A percentile compares a stretch with the other conserved stretches of the same genome.
phyloP scores from a whole-genome alignment of 2,797 vertebrate species.

The Salmo trutta region DNA sequence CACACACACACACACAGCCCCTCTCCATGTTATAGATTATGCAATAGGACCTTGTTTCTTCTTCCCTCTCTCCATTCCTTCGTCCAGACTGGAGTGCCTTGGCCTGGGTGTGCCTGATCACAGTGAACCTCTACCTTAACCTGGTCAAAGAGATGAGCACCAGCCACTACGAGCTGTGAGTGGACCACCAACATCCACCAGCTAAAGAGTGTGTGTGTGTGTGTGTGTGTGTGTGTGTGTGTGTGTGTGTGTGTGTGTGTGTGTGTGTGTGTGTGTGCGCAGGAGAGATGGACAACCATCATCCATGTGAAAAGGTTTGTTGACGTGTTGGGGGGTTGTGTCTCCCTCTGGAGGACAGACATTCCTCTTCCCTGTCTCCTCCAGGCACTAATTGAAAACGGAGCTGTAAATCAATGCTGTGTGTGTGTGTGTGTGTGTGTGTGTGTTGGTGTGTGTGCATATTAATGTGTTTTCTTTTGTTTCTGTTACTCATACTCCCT shows the following conservation, averaged over 20 bases:
- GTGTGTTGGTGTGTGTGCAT: not conserved
- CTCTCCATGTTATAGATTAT: conserved; percentile 25
- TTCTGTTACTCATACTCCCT: conserved; percentile 83
- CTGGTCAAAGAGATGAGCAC: conserved; percentile 78
- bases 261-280: conserved; percentile 10
- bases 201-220: not conserved
- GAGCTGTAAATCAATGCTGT: conserved; percentile 70
- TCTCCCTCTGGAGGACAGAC: conserved; percentile 62
- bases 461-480: not conserved
- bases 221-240: conserved; percentile 3
- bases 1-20: not conserved
- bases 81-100: conserved; percentile 77
- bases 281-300: no score
- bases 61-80: conserved; percentile 52
- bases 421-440: conserved; percentile 28
- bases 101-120: conserved; percentile 82
- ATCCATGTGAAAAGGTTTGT: no score
- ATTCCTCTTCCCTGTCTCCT: conserved; percentile 62
- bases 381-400: conserved; percentile 76
- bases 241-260: conserved; percentile 33
- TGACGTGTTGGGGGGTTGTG: conserved; percentile 37
- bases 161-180: conserved; percentile 72
- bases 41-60: conserved; percentile 55
- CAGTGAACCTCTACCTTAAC: conserved; percentile 79
- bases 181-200: conserved; percentile 10